These are phyloP conservation scores for Phoxinus phoxinus DNA, from an alignment of 2,113 vertebrate genomes.

Conservation along the genomic window DNA sequence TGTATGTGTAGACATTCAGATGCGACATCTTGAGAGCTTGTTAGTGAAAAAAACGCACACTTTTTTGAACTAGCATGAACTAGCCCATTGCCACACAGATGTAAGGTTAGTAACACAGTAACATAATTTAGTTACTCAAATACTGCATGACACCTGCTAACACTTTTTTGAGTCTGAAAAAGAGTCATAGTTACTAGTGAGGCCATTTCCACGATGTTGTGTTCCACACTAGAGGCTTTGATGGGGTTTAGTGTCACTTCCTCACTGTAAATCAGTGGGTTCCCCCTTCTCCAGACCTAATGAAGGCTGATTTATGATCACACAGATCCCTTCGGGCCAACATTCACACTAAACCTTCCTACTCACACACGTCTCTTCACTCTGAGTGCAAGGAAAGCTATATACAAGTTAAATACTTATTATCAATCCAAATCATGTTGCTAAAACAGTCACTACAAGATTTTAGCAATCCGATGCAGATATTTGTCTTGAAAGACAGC, in stretches of 20 bases:
- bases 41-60: not conserved
- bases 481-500: not conserved
- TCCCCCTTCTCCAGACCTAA: slow-evolving; percentile 76
- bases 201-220: slow-evolving; percentile 54
- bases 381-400: not conserved
- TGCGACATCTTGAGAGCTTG: not conserved
- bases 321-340: slow-evolving; percentile 72
- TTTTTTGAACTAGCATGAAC: not conserved
- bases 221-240: slow-evolving; percentile 61
- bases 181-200: slow-evolving; percentile 11
- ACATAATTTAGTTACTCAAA: not conserved
- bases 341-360: slow-evolving; percentile 64
- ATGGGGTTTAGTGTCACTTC: slow-evolving; percentile 73
- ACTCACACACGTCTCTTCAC: not conserved
- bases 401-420: not conserved
- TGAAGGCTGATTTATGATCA: slow-evolving; percentile 80
- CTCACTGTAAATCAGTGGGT: slow-evolving; percentile 76
- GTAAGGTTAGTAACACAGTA: no score
- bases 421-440: not conserved
- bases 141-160: not conserved
- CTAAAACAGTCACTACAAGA: not conserved
- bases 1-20: no score
- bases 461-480: not conserved
- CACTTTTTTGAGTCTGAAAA: slow-evolving; percentile 1
- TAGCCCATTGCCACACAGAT: no score